Base-by-base conservation (phyloP, 2,888 invertebrate species). In the Nasonovia ribisnigri region DNA sequence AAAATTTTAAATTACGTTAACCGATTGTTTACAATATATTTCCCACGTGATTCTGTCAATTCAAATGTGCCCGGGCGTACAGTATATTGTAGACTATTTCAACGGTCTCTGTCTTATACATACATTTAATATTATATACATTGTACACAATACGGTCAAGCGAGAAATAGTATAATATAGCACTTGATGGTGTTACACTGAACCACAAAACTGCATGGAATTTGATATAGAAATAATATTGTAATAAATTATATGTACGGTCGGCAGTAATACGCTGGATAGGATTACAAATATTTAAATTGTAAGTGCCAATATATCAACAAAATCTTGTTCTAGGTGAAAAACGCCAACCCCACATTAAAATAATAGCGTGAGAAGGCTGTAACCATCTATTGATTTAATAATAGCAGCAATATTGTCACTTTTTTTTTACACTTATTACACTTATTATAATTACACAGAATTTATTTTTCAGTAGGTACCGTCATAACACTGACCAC, bases 21-120 rank as follows among this genome's bases (percentile, higher is more conserved):
- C 92, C 29, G 92, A 92, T 87, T 92, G 92, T 92, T 92, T 92
- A 87, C 87, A 86, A 92, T 88, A 90, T 48, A 67, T 92, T 92
- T 87, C 67, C 92, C 92, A 87, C 92, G 87, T 48, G 92, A 92
- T 87, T 67, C 60, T 36, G 36, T 42, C 46, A 57, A 87, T 92
- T 87, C 36, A 92, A 36, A 77, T 20, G 20, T 36, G 77, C 16
- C 77, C 36, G 8, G 16, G 36, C 77, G 13, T 36, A 77, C 36
- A 77, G 77, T 67, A 16, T 36, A 13, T 6, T 20, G 77, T 77
- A 77, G 8, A 36, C 77, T 36, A 54, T 54, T n/a, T 6, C 20
- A 77, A 77, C 8, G 77, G 6, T n/a, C 16, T 16, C n/a, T 36
- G 36, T 24, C 36, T 77, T 36, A 36, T 77, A 77, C 77, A 77